Percentiles rank a stretch among this genome's conserved stretches.
Conservation (phyloP, 2,113 vertebrate genomes). For the Pampusana beccarii region DNA sequence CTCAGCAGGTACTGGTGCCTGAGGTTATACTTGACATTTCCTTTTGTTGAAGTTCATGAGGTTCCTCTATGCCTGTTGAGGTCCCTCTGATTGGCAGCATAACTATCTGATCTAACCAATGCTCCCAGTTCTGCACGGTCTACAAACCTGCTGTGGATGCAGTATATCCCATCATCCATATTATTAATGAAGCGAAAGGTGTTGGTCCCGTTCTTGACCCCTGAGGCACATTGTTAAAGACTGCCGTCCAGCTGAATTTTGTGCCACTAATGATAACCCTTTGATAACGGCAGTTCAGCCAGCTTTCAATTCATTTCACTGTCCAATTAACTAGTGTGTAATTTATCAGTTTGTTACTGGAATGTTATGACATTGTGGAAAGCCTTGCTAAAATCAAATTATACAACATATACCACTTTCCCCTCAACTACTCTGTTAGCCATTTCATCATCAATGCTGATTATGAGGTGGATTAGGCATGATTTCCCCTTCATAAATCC, state of each 20-base stretch:
- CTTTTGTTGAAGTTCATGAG: background rate
- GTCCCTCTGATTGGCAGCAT: background rate
- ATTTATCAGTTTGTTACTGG: background rate
- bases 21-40: background rate
- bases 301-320: background rate
- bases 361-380: background rate
- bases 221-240: background rate
- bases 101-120: background rate
- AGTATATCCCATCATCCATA: background rate
- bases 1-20: background rate
- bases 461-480: background rate
- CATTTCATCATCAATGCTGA: background rate
- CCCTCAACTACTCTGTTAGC: background rate
- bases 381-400: background rate
- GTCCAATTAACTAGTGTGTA: background rate
- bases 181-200: background rate
- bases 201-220: background rate
- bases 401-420: background rate
- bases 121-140: background rate
- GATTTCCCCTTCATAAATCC: background rate
- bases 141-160: background rate
- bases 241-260: background rate
- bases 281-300: background rate
- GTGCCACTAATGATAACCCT: background rate
- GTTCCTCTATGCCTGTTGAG: background rate